A percentile compares a stretch with the other conserved stretches of the same genome.
phyloP scores from a whole-genome alignment of 2,888 invertebrate genomes.

The Serrognathus titanus region DNA sequence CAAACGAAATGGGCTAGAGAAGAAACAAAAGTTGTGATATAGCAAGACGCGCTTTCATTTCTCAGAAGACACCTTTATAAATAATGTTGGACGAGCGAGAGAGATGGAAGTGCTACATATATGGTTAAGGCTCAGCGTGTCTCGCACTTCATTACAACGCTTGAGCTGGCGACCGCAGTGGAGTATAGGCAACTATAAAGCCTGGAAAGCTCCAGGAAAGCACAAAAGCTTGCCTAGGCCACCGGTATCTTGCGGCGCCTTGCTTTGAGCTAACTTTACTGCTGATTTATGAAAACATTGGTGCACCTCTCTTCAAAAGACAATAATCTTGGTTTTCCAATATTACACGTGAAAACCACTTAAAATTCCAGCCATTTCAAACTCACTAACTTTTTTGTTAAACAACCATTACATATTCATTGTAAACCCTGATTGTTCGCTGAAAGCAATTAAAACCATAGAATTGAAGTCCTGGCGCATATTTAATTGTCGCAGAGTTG shows the following conservation, averaged over 20 bases:
- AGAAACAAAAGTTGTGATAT: too few species aligned
- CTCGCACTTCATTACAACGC: slow-evolving; percentile 25
- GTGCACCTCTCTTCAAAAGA: slow-evolving; percentile 11
- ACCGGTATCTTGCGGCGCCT: slow-evolving; percentile 37
- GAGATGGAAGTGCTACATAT: slow-evolving; percentile 8
- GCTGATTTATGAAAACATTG: slow-evolving; percentile 42
- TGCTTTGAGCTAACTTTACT: slow-evolving; percentile 37
- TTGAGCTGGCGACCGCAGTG: slow-evolving; percentile 37
- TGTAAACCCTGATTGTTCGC: too few species aligned
- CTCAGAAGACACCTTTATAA: too few species aligned
- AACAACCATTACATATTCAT: too few species aligned
- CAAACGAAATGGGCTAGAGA: too few species aligned
- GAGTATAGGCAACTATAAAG: slow-evolving; percentile 39
- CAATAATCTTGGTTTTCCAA: slow-evolving; percentile 13
- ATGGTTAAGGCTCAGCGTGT: slow-evolving; percentile 11
- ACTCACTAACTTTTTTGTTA: too few species aligned
- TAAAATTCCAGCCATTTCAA: too few species aligned
- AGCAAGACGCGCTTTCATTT: too few species aligned
- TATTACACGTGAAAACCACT: background rate
- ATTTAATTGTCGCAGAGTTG: too few species aligned
- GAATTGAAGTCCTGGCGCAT: too few species aligned
- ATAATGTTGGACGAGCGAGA: background rate
- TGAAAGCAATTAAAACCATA: too few species aligned
- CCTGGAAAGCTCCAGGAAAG: slow-evolving; percentile 39
- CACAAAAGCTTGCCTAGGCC: slow-evolving; percentile 40